phyloP scores from a whole-genome alignment of 2,888 invertebrate genomes.

The Gymnoscelis rufifasciata region DNA sequence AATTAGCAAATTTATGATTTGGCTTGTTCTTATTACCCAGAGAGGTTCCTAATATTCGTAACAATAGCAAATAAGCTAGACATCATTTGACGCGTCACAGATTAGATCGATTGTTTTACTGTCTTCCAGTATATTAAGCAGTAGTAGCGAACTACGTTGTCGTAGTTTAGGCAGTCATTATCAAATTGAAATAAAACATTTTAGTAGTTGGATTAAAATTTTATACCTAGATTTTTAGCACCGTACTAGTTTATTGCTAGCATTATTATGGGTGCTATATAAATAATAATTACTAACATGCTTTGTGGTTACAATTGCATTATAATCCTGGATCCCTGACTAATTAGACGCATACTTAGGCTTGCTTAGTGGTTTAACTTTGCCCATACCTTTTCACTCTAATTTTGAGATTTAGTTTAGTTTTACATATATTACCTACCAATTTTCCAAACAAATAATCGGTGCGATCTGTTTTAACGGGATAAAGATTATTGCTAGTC shows the following conservation, averaged over 20 bases:
- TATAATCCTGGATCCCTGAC: constrained; percentile 25
- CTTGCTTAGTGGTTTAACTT: constrained; percentile 28
- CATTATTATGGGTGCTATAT: constrained; percentile 61
- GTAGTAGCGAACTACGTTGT: constrained; percentile 39
- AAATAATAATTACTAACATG: constrained; percentile 30
- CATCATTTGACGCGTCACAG: constrained; percentile 21
- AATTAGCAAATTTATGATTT: constrained; percentile 8
- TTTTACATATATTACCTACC: constrained; percentile 37
- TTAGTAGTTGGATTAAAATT: constrained; percentile 29
- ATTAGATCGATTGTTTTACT: constrained; percentile 49
- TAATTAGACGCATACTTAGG: constrained; percentile 32
- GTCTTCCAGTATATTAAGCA: constrained; percentile 70
- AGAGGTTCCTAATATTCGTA: constrained; percentile 26
- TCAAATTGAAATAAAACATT: constrained; percentile 24
- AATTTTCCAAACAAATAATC: constrained; percentile 45
- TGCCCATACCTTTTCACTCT: constrained; percentile 1
- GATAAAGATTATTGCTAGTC: neutral
- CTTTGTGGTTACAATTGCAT: constrained; percentile 25
- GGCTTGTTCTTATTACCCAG: constrained; percentile 26
- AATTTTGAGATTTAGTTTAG: constrained; percentile 24
- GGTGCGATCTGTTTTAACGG: constrained; percentile 44
- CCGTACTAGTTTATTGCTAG: constrained; percentile 58
- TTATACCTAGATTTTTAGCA: constrained; percentile 39
- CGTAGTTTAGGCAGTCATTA: constrained; percentile 37
- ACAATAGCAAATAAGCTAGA: constrained; percentile 12